Base-by-base conservation (phyloP, 2,888 invertebrate genomes). In the Clanis bilineata region DNA sequence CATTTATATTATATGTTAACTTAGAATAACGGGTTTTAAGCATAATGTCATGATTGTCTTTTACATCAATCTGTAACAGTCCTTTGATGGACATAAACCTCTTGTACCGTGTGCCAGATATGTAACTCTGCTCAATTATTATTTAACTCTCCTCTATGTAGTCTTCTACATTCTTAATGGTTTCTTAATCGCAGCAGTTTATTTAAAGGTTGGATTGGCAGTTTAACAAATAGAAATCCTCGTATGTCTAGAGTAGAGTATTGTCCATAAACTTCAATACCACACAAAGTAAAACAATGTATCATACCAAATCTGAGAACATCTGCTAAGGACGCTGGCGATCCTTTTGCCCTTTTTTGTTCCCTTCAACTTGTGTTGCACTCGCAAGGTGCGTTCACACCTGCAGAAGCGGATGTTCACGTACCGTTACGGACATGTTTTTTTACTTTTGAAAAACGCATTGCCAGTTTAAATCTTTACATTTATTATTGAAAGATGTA, bases 301-400 rank as follows among this genome's bases (percentile, higher is more conserved):
- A 41, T 41, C 9, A 41, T 18, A 18, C 18, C 15, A 47, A 47
- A 51, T 51, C 28, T 32, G 32, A 28, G 18, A 18, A 32, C 51
- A 51, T 28, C 32, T 51, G 51, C 51, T 18, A 9, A 28, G 51
- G 18, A 23, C 15, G 6, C 23, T 23, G 36, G 38, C 44, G 23
- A 57, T 18, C 45, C 36, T 45, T 47, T 36, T 23, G 15, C 22
- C 21, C 3, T 38, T 57, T 36, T 45, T 25, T 57, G 15, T 41
- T 39, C 56, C 57, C 4, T 10, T 45, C 22, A 45, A 44, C 57
- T 56, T 23, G 57, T n/a, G 23, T 39, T 39, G 58, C 58, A 23
- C 69, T 67, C 76, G 72, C 84, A 84, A 85, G 85, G 83, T 85
- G 85, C 68, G 65, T 63, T 61, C 62, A 67, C 84, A 85, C 82